phyloP scores from a whole-genome alignment of 2,113 vertebrate genomes.

The Acrocephalus kingi region DNA sequence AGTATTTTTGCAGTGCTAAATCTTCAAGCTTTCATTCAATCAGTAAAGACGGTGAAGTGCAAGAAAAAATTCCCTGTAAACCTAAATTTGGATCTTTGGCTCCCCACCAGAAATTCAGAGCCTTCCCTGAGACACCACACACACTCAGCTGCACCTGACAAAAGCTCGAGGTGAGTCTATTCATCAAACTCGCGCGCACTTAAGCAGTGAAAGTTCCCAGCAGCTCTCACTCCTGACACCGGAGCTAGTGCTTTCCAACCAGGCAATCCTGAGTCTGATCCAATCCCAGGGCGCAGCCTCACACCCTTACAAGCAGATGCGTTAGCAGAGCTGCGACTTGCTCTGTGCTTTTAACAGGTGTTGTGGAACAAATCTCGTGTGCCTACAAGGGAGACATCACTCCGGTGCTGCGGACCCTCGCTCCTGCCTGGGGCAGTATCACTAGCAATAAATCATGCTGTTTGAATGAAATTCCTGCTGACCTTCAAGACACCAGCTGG shows the following conservation, averaged over 20 bases:
- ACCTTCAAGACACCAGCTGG: neutral
- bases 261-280: neutral
- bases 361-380: neutral
- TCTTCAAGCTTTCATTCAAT: neutral
- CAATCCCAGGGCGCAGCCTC: neutral
- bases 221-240: neutral
- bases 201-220: neutral
- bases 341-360: neutral
- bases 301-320: neutral
- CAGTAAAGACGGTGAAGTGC: neutral
- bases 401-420: neutral
- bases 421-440: neutral
- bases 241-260: neutral
- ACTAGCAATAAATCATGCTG: neutral
- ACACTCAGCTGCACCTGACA: neutral
- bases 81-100: neutral
- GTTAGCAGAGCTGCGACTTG: neutral
- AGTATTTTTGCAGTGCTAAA: neutral
- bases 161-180: neutral
- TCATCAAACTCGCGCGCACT: neutral
- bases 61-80: neutral
- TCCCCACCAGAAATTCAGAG: neutral
- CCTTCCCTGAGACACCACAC: neutral
- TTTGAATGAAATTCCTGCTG: neutral
- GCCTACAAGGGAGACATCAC: neutral